Base-by-base conservation (phyloP, 2,888 invertebrate genomes). In the Synergus laeviventris region DNA sequence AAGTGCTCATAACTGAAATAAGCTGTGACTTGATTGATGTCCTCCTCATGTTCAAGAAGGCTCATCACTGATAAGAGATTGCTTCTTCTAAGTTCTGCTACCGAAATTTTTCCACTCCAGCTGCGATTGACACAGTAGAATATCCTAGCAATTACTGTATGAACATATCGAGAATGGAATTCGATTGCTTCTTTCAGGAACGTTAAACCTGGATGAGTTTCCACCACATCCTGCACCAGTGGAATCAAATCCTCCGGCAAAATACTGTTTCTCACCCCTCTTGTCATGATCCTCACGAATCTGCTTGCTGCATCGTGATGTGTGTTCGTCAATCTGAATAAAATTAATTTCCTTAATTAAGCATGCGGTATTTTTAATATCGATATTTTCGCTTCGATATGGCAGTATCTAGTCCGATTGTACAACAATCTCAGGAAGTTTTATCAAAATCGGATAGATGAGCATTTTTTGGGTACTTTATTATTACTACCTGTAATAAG, bases 1-100 rank as follows among this genome's bases (percentile, higher is more conserved):
- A 99, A 99, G 92, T 99, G 99, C 91, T 99, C 99, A 91, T 99
- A 99, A 90, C 99, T 99, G 93, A 96, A 96, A 89, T 94, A 96
- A 88, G 96, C 95, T 86, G 96, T 96, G 83, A 96, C 95, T 92
- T 97, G 97, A 92, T 99, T 99, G 88, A 99, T 99, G 90, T 99
- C 99, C 88, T 98, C 98, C 91, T 99, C 98, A 86, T 97, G 96
- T 90, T 99, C 98, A 78, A 99, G 92, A 77, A 97, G 91, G 82
- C 95, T 94, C 83, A 91, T 91, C 79, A 96, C 94, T 90, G 94
- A 94, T 74, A 99, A 93, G 82, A 99, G 94, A 92, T 98, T 98
- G 82, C 98, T 97, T 89, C 97, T 94, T 86, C 98, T 93, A 78
- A 99, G 92, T 92, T 99, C 99, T 5, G 96, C 93, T 84, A 97